Base-by-base conservation (phyloP, 2,888 invertebrate species). In the Cephonodes hylas region DNA sequence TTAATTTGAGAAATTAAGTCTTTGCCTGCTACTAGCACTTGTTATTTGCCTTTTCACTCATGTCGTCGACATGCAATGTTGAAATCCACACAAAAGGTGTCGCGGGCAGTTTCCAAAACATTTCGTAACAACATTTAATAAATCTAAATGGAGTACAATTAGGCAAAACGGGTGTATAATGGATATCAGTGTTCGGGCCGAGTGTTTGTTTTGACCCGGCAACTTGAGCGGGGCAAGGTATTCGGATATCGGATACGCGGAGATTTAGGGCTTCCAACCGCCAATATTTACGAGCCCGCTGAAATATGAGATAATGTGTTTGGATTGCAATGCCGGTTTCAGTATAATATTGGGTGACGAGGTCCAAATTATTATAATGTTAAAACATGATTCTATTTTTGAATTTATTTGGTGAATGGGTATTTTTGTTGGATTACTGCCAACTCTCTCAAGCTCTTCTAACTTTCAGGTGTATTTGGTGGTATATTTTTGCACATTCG, bases 221-320 rank as follows among this genome's bases (percentile, higher is more conserved):
- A 62, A 60, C 59, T 61, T 58, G 61, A 64, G 62, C 59, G 68
- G 73, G 69, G 58, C 66, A 69, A 75, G 76, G 79, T 80, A 81
- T 76, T 77, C 76, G 73, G 76, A 75, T 75, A 76, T 77, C 64
- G 31, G 31, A 53, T 27, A 45, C 20, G 73, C 73, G 60, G 77
- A 84, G 81, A 84, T 84, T 85, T 84, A 75, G 77, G 83, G 81
- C 77, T 83, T 85, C 79, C 68, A 68, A 70, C 73, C 58, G 67
- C 76, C 75, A 80, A 81, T 86, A 79, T 85, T 86, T 84, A 76
- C 71, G 74, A 68, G 62, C 75, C 63, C 64, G 62, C 64, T 67
- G 80, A 80, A 85, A 84, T 81, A 79, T 78, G 75, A 82, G 84
- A 80, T 83, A 82, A 84, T 84, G 81, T 84, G 79, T 84, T 84